Percentiles rank a stretch among this genome's conserved stretches.
Evolutionary conservation across 2,888 invertebrate genomes (phyloP).

Genomic region (Leucophenga montana): DNA sequence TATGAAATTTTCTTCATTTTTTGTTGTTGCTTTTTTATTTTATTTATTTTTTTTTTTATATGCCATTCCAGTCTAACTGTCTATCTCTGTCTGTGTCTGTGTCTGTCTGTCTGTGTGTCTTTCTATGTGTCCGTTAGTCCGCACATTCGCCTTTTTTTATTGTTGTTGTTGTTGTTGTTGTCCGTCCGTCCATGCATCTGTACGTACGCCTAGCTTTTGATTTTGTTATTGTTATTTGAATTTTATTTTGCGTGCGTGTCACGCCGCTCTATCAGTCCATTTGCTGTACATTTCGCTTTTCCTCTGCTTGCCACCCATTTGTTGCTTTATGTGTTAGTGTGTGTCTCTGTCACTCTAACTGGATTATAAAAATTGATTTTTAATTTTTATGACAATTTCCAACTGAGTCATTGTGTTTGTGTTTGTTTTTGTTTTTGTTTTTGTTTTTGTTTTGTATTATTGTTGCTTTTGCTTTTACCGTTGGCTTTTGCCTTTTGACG

Average conservation of each 20-base stretch:
- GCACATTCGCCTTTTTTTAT: neutral
- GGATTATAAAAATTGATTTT: conserved; percentile 72
- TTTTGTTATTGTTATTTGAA: conserved; percentile 11
- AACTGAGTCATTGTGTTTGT: conserved; percentile 52
- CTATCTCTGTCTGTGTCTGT: conserved; percentile 22
- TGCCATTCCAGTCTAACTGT: neutral
- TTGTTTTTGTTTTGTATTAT: conserved; percentile 11
- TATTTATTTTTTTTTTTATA: conserved; percentile 7
- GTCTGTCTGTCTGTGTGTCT: conserved; percentile 31
- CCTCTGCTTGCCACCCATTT: conserved; percentile 35
- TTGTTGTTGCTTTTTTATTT: conserved; percentile 5
- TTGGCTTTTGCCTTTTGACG: neutral
- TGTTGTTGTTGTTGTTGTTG: conserved; percentile 17
- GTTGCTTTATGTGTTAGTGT: conserved; percentile 4
- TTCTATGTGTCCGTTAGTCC: conserved; percentile 3
- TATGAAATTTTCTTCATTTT: conserved; percentile 63
- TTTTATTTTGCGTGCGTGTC: conserved; percentile 29
- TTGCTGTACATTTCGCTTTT: conserved; percentile 17
- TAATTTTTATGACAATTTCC: conserved; percentile 68
- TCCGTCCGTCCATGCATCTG: no score
- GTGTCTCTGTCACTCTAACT: conserved; percentile 55
- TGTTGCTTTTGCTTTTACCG: conserved; percentile 16
- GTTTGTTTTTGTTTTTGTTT: neutral
- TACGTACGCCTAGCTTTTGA: no score
- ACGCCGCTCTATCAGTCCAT: conserved; percentile 40